These are phyloP conservation scores for Dynastes hyllus DNA, from an alignment of 2,888 invertebrate species.

Conservation along the genomic window DNA sequence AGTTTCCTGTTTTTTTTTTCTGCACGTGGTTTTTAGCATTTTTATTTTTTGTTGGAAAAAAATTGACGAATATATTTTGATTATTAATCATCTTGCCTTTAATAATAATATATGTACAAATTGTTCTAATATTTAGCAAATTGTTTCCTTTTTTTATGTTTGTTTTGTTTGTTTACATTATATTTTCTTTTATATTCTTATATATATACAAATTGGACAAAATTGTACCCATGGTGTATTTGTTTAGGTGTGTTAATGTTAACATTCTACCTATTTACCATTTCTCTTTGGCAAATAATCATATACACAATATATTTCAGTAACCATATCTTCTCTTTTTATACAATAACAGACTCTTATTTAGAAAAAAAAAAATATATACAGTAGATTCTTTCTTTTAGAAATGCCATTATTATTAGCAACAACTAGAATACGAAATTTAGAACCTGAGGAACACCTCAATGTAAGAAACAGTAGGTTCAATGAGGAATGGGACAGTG, in stretches of 20 bases:
- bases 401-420: too few relatives aligned
- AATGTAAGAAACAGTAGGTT: too few relatives aligned
- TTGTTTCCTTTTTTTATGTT: slow-evolving; percentile 59
- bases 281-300: slow-evolving; percentile 57
- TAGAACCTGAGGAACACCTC: too few relatives aligned
- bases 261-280: slow-evolving; percentile 43
- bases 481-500: too few relatives aligned
- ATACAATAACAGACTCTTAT: not conserved
- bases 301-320: slow-evolving; percentile 16
- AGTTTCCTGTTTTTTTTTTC: slow-evolving; percentile 12
- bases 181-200: slow-evolving; percentile 58
- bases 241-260: slow-evolving; percentile 32
- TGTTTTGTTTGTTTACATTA: slow-evolving; percentile 64
- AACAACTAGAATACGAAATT: too few relatives aligned
- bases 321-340: slow-evolving; percentile 24
- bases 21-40: not conserved
- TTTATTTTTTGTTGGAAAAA: slow-evolving; percentile 37
- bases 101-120: slow-evolving; percentile 6
- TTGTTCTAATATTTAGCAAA: slow-evolving; percentile 19
- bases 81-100: not conserved
- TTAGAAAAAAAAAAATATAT: slow-evolving; percentile 17
- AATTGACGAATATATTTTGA: slow-evolving; percentile 54
- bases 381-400: not conserved
- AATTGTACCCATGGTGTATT: slow-evolving; percentile 58
- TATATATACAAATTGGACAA: slow-evolving; percentile 55